Evolutionary conservation across 2,113 vertebrate species (phyloP).

Genomic region (Prionailurus viverrinus): DNA sequence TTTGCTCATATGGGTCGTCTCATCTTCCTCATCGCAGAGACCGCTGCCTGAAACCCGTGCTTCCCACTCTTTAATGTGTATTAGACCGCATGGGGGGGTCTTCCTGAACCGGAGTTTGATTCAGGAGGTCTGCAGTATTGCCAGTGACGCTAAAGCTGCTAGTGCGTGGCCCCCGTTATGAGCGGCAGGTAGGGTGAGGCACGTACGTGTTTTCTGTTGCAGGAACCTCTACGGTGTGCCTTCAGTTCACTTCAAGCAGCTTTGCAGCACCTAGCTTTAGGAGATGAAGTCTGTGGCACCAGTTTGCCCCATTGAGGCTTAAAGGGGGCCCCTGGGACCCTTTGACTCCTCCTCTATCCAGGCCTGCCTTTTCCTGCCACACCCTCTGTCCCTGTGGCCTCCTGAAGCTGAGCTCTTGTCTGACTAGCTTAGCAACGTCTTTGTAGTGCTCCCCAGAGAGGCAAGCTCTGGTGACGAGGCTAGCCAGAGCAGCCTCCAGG

Average conservation of each 20-base stretch:
- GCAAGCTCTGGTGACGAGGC: constrained; percentile 36
- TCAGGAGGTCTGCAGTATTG: not conserved
- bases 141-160: not conserved
- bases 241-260: not conserved
- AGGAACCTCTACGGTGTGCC: not conserved
- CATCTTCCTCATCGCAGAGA: not conserved
- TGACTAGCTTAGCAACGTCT: constrained; percentile 83
- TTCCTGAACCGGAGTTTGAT: not conserved
- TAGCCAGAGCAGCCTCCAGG: not conserved
- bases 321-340: not conserved
- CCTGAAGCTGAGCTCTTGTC: constrained; percentile 63
- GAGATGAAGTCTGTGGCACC: not conserved
- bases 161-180: fast-evolving
- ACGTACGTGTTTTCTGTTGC: not conserved
- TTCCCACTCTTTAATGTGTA: not conserved
- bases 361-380: constrained; percentile 23
- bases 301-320: not conserved
- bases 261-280: not conserved
- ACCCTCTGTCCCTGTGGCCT: constrained; percentile 66
- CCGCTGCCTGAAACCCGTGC: not conserved
- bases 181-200: not conserved
- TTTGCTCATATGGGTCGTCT: not conserved
- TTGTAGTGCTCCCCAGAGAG: constrained; percentile 73
- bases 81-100: not conserved
- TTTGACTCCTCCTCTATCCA: not conserved